A percentile compares a stretch with the other conserved stretches of the same genome.
phyloP scores from a whole-genome alignment of 1,140 invertebrate species.

The Drosophila rhopaloa region DNA sequence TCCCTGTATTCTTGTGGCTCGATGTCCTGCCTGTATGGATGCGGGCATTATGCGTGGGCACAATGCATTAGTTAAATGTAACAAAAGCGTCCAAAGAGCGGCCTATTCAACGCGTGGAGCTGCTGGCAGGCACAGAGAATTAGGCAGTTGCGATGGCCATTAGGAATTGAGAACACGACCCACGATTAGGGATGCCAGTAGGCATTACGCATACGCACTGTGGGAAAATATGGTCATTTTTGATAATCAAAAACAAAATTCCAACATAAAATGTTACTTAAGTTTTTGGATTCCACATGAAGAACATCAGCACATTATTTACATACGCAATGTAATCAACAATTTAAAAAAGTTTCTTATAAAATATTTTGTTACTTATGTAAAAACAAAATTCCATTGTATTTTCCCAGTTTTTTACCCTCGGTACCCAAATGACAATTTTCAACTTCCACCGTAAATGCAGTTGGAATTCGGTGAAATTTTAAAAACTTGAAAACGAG shows the following conservation, averaged over 20 bases:
- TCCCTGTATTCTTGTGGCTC: constrained; percentile 2
- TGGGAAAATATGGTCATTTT: neutral
- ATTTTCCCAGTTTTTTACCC: too few relatives aligned
- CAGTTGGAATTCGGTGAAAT: too few relatives aligned
- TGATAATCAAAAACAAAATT: too few relatives aligned
- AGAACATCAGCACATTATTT: neutral
- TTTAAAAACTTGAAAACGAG: too few relatives aligned
- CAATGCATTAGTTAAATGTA: constrained; percentile 57
- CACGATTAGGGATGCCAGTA: constrained; percentile 4
- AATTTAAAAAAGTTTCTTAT: too few relatives aligned
- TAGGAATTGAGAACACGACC: constrained; percentile 39
- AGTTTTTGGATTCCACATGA: too few relatives aligned
- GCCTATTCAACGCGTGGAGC: constrained; percentile 14
- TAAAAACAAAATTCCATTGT: too few relatives aligned
- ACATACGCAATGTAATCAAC: neutral
- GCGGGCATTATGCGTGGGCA: constrained; percentile 51
- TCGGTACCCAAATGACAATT: too few relatives aligned
- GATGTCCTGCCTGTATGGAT: constrained; percentile 25
- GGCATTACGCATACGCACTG: constrained; percentile 36
- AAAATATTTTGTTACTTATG: too few relatives aligned
- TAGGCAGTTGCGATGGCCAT: constrained; percentile 43
- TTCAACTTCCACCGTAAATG: too few relatives aligned
- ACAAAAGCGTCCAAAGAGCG: constrained; percentile 42
- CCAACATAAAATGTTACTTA: too few relatives aligned
- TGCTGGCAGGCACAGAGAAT: constrained; percentile 24